Conservation (phyloP, 2,888 invertebrate genomes). For the Anagyrus pseudococci region DNA sequence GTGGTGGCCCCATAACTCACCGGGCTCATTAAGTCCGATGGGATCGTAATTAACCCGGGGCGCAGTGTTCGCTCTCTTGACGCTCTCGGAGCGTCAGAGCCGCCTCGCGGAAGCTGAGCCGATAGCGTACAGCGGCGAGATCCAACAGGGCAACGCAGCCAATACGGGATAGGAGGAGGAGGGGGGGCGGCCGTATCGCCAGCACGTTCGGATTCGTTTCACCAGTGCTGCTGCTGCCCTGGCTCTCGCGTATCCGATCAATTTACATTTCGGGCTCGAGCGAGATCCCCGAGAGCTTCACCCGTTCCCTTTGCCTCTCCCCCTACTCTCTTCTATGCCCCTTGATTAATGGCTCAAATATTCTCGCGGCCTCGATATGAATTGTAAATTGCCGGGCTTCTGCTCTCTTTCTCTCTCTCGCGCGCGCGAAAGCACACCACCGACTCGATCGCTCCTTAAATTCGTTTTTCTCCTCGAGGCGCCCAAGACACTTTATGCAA, state of each 20-base stretch:
- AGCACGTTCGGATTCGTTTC: conserved; percentile 23
- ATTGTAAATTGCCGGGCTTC: conserved; percentile 53
- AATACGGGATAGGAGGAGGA: no score
- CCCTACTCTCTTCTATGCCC: conserved; percentile 24
- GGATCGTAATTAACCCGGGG: no score
- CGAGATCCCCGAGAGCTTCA: neutral
- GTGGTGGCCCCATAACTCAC: no score
- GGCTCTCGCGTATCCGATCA: conserved; percentile 24
- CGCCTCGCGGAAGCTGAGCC: no score
- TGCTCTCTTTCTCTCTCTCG: conserved; percentile 5
- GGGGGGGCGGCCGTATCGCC: neutral
- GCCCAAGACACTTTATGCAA: conserved; percentile 43
- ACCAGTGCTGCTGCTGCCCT: neutral
- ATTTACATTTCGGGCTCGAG: conserved; percentile 30
- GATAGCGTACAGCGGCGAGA: no score
- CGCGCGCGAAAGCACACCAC: neutral
- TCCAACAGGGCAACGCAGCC: no score
- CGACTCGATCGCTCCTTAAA: conserved; percentile 4
- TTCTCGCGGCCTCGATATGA: conserved; percentile 52
- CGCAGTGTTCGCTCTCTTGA: no score
- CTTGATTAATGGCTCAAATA: conserved; percentile 58
- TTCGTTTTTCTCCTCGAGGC: conserved; percentile 9
- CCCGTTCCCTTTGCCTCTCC: no score
- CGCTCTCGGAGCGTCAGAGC: no score
- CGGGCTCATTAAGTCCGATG: no score